phyloP scores from a whole-genome alignment of 2,797 vertebrate species.

The Micrastur ruficollis region DNA sequence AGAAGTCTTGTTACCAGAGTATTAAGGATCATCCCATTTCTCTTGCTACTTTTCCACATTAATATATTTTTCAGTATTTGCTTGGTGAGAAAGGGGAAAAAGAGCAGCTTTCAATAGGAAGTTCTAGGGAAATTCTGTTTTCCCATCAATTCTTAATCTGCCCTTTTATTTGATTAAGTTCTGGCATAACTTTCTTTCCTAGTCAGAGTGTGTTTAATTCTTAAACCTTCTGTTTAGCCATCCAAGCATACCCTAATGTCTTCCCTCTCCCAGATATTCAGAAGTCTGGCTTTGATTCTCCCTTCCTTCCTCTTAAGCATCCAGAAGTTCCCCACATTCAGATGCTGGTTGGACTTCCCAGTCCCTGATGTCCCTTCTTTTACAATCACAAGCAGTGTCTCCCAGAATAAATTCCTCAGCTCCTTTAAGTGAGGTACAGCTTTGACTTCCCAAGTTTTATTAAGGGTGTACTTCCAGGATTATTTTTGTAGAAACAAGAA shows the following conservation, averaged over 20 bases:
- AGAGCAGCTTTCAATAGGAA: background rate
- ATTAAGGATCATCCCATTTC: conserved; percentile 33
- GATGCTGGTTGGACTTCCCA: background rate
- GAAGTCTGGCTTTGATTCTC: background rate
- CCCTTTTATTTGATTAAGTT: background rate
- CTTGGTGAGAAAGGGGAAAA: background rate
- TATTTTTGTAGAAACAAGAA: background rate
- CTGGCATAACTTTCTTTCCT: background rate
- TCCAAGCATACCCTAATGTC: background rate
- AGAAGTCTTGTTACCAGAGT: conserved; percentile 52
- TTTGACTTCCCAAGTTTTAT: background rate
- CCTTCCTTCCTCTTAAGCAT: background rate
- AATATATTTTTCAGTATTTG: conserved; percentile 5
- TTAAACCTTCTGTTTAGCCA: background rate
- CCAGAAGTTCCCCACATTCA: background rate
- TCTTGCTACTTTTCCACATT: background rate
- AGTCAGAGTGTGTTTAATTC: background rate
- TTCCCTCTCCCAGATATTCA: background rate
- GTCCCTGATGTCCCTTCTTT: background rate
- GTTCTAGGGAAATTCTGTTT: background rate
- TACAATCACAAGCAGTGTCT: background rate
- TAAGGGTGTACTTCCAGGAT: background rate
- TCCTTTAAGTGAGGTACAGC: background rate
- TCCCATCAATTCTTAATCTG: background rate
- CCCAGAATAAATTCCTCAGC: background rate